phyloP scores from a whole-genome alignment of 1,140 invertebrate species.

The Leptopilina clavipes region DNA sequence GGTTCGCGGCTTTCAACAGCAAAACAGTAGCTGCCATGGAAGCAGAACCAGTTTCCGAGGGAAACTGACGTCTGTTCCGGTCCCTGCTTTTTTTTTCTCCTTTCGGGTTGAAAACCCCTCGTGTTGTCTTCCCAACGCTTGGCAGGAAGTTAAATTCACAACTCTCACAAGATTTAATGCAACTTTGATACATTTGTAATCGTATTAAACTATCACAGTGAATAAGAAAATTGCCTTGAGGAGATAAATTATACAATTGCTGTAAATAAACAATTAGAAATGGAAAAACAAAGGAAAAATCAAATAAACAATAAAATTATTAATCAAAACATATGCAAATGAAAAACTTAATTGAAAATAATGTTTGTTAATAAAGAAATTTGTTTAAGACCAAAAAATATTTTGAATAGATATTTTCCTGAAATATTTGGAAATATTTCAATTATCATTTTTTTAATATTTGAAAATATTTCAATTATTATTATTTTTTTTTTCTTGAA shows the following conservation, averaged over 20 bases:
- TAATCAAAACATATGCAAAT: no score
- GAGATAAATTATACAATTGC: no score
- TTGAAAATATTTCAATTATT: no score
- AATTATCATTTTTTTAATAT: no score
- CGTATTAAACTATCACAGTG: background rate
- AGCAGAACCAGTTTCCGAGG: constrained; percentile 56
- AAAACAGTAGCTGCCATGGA: constrained; percentile 57
- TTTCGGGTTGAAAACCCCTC: constrained; percentile 46
- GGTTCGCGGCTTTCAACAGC: constrained; percentile 56
- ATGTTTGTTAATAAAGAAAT: no score
- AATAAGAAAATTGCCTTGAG: background rate
- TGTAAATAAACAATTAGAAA: background rate
- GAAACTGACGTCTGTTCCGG: constrained; percentile 60
- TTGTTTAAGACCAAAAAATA: no score
- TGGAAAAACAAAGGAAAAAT: no score
- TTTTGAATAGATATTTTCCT: no score
- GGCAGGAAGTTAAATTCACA: constrained; percentile 13
- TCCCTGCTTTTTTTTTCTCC: background rate
- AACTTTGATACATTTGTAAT: constrained; percentile 1
- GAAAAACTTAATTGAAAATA: no score
- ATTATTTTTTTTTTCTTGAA: no score
- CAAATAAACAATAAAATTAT: no score
- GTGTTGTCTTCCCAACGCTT: background rate
- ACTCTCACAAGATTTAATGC: background rate
- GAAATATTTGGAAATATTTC: no score